phyloP scores from a whole-genome alignment of 1,140 invertebrate genomes.

The Drosophila sucinea region DNA sequence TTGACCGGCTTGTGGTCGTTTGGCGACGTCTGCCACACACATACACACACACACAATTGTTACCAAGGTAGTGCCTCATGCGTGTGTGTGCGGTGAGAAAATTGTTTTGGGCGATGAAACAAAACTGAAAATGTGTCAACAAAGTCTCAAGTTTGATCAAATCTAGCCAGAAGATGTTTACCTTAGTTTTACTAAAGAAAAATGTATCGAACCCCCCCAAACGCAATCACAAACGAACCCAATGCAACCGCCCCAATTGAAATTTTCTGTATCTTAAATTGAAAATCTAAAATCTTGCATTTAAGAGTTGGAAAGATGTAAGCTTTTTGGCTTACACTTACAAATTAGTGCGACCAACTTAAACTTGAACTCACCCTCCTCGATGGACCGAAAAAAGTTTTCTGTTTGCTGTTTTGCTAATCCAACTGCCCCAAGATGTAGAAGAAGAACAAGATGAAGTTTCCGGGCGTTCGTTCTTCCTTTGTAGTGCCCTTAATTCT shows the following conservation, averaged over 20 bases:
- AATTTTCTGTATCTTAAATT: neutral
- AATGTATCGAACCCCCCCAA: no score
- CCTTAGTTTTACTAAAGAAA: neutral
- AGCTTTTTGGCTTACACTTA: constrained; percentile 38
- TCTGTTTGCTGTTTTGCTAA: constrained; percentile 48
- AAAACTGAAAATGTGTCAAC: constrained; percentile 33
- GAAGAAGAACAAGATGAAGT: constrained; percentile 26
- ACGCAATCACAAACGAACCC: no score
- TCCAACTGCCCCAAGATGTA: constrained; percentile 40
- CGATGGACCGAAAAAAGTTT: neutral
- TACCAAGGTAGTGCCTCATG: constrained; percentile 29
- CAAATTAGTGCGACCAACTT: constrained; percentile 50
- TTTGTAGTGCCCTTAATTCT: neutral
- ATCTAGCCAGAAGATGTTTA: constrained; percentile 12
- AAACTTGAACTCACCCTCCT: constrained; percentile 34
- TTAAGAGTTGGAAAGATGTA: constrained; percentile 21
- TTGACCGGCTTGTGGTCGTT: constrained; percentile 52
- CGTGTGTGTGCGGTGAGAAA: constrained; percentile 19
- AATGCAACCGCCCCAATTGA: no score
- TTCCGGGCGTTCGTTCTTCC: constrained; percentile 27
- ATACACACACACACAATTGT: constrained; percentile 4
- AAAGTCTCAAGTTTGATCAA: constrained; percentile 25
- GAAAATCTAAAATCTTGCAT: constrained; percentile 6
- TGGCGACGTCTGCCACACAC: neutral
- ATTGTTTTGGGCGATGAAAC: constrained; percentile 22